Evolutionary conservation across 2,888 invertebrate species (phyloP), one percentile per base, ranked within the genome.

Genomic region (Ferdinandea cuprea): DNA sequence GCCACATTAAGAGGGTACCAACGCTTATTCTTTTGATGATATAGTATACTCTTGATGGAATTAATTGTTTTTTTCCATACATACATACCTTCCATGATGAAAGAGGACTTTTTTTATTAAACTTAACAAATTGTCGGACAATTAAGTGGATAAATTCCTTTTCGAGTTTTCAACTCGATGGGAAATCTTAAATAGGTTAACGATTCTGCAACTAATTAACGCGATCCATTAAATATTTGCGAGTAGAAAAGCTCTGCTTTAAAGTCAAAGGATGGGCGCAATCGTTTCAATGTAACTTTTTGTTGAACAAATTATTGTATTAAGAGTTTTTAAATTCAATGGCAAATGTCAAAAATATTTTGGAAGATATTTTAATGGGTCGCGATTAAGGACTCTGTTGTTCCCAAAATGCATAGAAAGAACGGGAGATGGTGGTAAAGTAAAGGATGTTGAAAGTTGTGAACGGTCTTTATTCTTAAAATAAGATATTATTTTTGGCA

Each of bases 41-140:
- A 30, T 48, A n/a, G 15, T 15, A 44, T 40, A 56, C 15, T 44
- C 11, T 28, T 58, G 46, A 21, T 13, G 13, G 44, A 66, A 42
- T 48, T 66, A 52, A 52, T 28, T 30, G 30, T 48, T 69, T 58
- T 58, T 46, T 19, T 8, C 32, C 48, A 9, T 48, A n/a, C n/a
- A n/a, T n/a, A n/a, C 25, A 25, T 11, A 1, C 4, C 15, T 9
- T 52, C 1, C 19, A 21, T 21, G 35, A 48, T 15, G 21, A 9
- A 2, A 48, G 28, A 3, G 30, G 32, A 25, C 40, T 50, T 48
- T 32, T 44, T 19, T 44, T 71, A 52, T 54, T 52, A 44, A 72
- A 52, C 61, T n/a, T 19, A 25, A 72, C 72, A 63, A 72, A 63
- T 72, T 35, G 44, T 52, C 52, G 1, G 5, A 13, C 52, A 35